Evolutionary conservation across 2,113 vertebrate genomes (phyloP).

Genomic region (Blennius ocellaris): DNA sequence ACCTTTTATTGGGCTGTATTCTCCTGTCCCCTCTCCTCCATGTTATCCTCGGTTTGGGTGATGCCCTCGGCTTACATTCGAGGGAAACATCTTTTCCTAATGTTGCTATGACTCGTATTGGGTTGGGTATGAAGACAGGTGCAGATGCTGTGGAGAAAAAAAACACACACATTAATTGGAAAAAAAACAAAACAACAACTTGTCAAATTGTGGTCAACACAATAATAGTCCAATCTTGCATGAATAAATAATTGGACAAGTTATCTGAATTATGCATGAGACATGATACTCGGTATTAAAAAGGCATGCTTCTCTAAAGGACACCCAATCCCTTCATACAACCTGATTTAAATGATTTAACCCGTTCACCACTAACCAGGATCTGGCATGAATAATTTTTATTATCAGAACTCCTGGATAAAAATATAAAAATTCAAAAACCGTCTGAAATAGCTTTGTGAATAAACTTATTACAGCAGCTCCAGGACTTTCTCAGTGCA

Average conservation of each 20-base stretch:
- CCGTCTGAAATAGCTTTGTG: no score
- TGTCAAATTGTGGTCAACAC: background rate
- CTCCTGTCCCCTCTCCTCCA: slow-evolving; percentile 92
- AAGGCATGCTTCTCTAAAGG: no score
- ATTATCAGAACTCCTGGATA: no score
- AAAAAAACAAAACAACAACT: background rate
- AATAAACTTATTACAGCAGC: no score
- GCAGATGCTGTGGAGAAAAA: slow-evolving; percentile 86
- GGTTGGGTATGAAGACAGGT: slow-evolving; percentile 87
- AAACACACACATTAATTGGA: background rate
- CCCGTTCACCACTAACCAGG: no score
- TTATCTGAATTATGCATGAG: no score
- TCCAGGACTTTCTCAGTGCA: no score
- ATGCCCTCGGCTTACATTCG: slow-evolving; percentile 92
- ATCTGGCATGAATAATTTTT: no score
- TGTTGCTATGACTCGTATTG: slow-evolving; percentile 89
- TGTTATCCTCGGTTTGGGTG: slow-evolving; percentile 91
- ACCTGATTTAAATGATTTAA: no score
- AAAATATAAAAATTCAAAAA: no score
- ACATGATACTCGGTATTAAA: background rate
- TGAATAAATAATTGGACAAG: background rate
- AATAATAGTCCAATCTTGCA: background rate
- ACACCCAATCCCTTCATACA: no score
- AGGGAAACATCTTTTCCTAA: slow-evolving; percentile 89
- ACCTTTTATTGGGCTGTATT: slow-evolving; percentile 91